Evolutionary conservation across 2,888 invertebrate species (phyloP), one percentile per base, ranked within the genome.

Genomic region (Laspeyria flexula): DNA sequence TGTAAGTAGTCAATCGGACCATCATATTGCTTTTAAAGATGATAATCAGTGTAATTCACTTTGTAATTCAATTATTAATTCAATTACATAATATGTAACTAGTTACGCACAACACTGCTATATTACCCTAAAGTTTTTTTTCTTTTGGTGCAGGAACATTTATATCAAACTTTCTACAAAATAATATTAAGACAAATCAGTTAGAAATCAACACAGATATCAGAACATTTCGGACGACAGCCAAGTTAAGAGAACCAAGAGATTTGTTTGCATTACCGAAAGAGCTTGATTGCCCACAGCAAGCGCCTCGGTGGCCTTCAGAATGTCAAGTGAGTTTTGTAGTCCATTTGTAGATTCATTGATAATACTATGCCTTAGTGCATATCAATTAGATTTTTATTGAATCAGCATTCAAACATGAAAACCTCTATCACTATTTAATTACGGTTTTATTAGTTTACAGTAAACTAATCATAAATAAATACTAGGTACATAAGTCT

Each of bases 221-320:
- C 69, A 94, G 88, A 81, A 95, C 94, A 57, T 92, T 95, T 75
- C 90, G 93, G 57, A 94, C 95, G 9, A 93, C 94, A 73, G 95
- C 95, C 29, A 94, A 95, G 73, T 81, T 95, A 49, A 94, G 93
- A 78, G 95, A 95, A 74, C 95, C 96, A 11, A 91, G 95, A 63
- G 96, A 96, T 77, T 90, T 96, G 51, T 96, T 95, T 84, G 95
- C 95, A 44, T 88, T 95, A 65, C 95, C 95, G 53, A 95, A 94
- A 78, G 95, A 95, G 80, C 88, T 95, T 75, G 95, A 95, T 72
- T 95, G 94, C 76, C 94, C 95, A 43, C 95, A 95, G 73, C 97
- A 97, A 91, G 95, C 96, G 71, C 95, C 97, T 50, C 93, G 97
- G 82, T 97, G 97, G 97, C 97, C 97, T 13, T 95, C 96, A 35